Base-by-base conservation (phyloP, 2,113 vertebrate species). In the Excalfactoria chinensis region DNA sequence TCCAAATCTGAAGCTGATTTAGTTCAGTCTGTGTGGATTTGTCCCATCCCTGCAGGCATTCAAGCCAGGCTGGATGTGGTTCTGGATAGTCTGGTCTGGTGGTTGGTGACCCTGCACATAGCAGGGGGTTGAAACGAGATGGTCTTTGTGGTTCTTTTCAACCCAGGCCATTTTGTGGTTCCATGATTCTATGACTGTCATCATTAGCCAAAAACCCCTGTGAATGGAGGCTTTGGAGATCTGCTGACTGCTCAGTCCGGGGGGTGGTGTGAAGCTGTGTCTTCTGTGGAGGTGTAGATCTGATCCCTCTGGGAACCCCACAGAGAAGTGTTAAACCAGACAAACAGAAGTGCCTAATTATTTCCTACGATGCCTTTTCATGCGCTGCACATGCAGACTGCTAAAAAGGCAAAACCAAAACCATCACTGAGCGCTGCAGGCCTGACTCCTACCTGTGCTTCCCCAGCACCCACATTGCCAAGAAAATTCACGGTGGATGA, bases 401-500 rank as follows among this genome's bases (percentile, higher is more conserved):
- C 59, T 37, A 18, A 26, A 62, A 35, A 62, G 2, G 23, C 60
- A 63, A 40, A 63, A 28, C 53, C 30, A 8, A n/a, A 55, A 13
- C 18, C 32, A 16, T n/a, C 26, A 12, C 13, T 19, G 37, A 8
- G 40, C 11, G 16, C 35, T 40, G 60, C 25, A 4, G 12, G 17
- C 37, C 25, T 6, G 46, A 49, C 30, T 80, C 76, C 35, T 6
- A 15, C 76, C 30, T 6, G 32, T 34, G 37, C 82, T 55, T 93
- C 68, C 84, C 78, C 41, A 51, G 84, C 53, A 4, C 37, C 55
- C 0, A 0, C 28, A 40, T 44, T 43, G 8, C 86, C 53, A 12
- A 20, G 66, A 78, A 94, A 88, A 94, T 68, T 81, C 66, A 66
- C 9, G 35, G 77, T 30, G 58, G 53, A 5, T 37, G 76, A 63